Evolutionary conservation across 2,797 vertebrate species (phyloP).

Genomic region (Malurus leucopterus): DNA sequence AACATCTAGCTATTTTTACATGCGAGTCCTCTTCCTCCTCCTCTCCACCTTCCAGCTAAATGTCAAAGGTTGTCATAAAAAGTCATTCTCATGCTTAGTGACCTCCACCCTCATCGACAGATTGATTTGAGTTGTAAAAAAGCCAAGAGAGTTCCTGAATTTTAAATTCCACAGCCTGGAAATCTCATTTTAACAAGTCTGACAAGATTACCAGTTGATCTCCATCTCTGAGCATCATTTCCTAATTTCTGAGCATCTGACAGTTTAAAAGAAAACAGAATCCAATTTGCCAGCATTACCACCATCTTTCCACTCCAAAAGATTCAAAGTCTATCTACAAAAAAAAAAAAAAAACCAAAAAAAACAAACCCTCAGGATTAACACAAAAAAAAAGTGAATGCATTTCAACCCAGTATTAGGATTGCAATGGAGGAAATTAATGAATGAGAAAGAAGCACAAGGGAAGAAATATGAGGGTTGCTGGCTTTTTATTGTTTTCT

Average conservation of each 20-base stretch:
- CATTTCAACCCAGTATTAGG: not conserved
- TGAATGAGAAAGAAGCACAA: not conserved
- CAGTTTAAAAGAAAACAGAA: not conserved
- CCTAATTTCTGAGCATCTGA: not conserved
- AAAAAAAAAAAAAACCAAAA: conserved; percentile 25
- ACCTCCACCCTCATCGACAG: not conserved
- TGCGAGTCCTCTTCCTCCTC: not conserved
- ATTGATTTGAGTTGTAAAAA: not conserved
- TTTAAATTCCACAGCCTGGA: not conserved
- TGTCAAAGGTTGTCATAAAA: not conserved
- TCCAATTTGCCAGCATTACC: not conserved
- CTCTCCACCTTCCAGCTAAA: not conserved
- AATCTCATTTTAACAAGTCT: not conserved
- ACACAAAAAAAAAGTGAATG: not conserved
- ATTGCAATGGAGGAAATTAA: not conserved
- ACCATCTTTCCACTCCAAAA: not conserved
- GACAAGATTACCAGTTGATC: not conserved
- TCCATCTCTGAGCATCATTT: not conserved
- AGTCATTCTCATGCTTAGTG: not conserved
- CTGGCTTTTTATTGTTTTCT: not conserved
- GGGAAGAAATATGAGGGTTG: not conserved
- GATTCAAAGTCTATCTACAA: not conserved
- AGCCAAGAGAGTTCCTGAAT: not conserved
- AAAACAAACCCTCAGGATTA: not conserved
- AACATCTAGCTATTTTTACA: no score